phyloP scores from a whole-genome alignment of 2,113 vertebrate species.

The Albula glossodonta region DNA sequence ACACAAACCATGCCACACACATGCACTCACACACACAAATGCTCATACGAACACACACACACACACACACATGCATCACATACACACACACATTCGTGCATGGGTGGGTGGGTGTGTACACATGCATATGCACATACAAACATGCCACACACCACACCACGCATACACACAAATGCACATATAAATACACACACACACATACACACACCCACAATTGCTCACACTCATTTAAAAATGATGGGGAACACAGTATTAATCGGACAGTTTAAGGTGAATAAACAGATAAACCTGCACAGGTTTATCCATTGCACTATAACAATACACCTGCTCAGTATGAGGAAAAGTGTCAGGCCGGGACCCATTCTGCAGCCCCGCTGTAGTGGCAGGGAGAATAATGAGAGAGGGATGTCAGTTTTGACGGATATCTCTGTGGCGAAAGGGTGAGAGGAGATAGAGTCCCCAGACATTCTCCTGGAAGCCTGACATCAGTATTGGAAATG shows the following conservation, averaged over 20 bases:
- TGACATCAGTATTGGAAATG: neutral
- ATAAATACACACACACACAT: slow-evolving; percentile 8
- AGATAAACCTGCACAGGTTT: too few species aligned
- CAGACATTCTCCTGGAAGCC: neutral
- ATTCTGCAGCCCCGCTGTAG: neutral
- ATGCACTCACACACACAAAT: slow-evolving; percentile 16
- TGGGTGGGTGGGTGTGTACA: neutral
- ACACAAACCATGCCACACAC: slow-evolving; percentile 6
- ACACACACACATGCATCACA: neutral
- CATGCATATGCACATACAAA: slow-evolving; percentile 12
- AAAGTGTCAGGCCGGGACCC: neutral
- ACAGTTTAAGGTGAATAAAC: too few species aligned
- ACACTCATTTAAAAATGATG: too few species aligned
- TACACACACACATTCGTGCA: neutral
- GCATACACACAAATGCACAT: slow-evolving; percentile 25
- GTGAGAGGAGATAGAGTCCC: neutral
- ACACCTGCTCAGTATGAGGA: neutral
- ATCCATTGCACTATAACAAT: neutral
- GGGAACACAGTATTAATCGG: neutral
- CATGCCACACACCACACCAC: neutral
- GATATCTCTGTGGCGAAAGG: neutral
- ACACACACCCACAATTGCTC: neutral
- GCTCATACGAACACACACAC: neutral
- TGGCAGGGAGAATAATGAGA: neutral
- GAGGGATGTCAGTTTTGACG: neutral